phyloP scores from a whole-genome alignment of 1,140 invertebrate species.

The Melanaphis sacchari region DNA sequence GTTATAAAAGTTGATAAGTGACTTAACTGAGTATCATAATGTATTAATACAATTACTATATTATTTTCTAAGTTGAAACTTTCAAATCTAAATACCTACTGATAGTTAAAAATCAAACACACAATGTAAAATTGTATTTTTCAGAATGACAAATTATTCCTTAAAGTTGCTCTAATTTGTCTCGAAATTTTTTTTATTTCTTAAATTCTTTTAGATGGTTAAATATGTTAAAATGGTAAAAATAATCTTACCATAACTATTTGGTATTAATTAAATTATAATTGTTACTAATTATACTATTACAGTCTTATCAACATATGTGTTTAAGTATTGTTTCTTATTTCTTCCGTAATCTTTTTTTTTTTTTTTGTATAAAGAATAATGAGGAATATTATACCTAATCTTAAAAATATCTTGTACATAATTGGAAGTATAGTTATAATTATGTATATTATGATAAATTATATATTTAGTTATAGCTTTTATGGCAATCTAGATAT shows the following conservation, averaged over 20 bases:
- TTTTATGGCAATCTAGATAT: too few species aligned
- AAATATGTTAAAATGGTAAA: neutral
- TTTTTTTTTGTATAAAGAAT: neutral
- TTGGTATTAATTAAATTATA: neutral
- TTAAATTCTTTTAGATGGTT: neutral
- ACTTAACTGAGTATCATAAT: neutral
- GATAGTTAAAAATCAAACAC: neutral
- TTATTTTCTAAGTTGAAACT: too few species aligned
- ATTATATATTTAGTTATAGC: too few species aligned
- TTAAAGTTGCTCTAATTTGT: neutral
- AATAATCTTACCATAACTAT: neutral
- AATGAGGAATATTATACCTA: neutral
- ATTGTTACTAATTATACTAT: neutral
- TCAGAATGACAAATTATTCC: neutral
- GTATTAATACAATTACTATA: too few species aligned
- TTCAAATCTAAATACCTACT: neutral
- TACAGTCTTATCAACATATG: neutral
- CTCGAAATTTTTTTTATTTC: neutral
- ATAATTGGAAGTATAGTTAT: neutral
- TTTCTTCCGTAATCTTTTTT: neutral
- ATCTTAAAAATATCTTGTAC: neutral
- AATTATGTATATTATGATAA: neutral
- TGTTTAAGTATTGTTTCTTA: neutral
- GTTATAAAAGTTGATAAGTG: neutral
- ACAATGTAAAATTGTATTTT: neutral